These are phyloP conservation scores for Balaeniceps rex DNA, from an alignment of 2,113 vertebrate genomes.

Conservation along the genomic window DNA sequence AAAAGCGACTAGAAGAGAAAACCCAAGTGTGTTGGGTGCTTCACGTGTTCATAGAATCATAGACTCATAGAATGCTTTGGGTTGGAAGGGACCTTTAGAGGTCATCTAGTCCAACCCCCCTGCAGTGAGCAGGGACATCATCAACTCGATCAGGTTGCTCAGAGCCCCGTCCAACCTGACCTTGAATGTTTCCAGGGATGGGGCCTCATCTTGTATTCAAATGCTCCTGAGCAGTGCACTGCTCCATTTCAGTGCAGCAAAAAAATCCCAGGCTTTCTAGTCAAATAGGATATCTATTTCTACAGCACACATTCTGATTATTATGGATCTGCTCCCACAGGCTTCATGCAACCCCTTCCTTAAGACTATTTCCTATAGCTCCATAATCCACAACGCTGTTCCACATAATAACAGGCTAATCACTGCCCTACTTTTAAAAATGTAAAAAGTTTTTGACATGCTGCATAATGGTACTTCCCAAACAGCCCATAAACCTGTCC, in stretches of 20 bases:
- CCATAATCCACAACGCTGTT: slow-evolving; percentile 13
- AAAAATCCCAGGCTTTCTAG: neutral
- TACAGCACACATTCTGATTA: neutral
- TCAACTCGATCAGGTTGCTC: too few relatives aligned
- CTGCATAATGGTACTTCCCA: neutral
- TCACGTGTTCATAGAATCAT: neutral
- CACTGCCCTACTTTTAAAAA: slow-evolving; percentile 45
- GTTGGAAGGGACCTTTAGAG: too few relatives aligned
- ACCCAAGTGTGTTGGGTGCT: neutral
- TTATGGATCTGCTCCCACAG: slow-evolving; percentile 1
- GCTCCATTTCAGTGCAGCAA: neutral
- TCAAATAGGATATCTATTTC: slow-evolving; percentile 29
- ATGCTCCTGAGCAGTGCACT: neutral
- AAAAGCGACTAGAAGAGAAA: neutral
- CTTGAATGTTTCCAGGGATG: too few relatives aligned
- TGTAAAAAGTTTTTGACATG: neutral
- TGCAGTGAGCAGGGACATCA: too few relatives aligned
- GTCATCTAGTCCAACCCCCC: too few relatives aligned
- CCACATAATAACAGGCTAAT: slow-evolving; percentile 34
- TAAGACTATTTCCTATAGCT: slow-evolving; percentile 38
- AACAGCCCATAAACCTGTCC: neutral
- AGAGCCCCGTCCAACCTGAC: too few relatives aligned
- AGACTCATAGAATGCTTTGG: too few relatives aligned
- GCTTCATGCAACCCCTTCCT: neutral
- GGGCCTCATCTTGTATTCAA: neutral